phyloP scores from a whole-genome alignment of 2,113 vertebrate species.

The Oreotragus oreotragus region DNA sequence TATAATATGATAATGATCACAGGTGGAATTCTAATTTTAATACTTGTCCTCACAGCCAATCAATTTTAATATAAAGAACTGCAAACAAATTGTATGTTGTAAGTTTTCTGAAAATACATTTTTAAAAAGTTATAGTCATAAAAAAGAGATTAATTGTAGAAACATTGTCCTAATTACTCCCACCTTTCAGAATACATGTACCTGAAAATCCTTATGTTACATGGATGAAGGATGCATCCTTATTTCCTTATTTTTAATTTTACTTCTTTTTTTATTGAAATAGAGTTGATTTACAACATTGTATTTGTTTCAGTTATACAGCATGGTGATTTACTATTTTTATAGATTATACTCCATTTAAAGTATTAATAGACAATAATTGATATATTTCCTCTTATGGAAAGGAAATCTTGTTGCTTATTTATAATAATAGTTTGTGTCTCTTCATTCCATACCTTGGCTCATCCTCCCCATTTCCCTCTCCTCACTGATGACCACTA shows the following conservation, averaged over 20 bases:
- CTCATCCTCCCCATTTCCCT: not conserved
- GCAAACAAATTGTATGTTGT: not conserved
- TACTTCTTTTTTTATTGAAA: not conserved
- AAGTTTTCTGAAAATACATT: too few relatives aligned
- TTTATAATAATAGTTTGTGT: not conserved
- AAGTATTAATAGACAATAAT: not conserved
- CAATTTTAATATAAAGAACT: not conserved
- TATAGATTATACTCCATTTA: not conserved
- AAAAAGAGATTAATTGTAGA: not conserved
- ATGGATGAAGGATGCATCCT: not conserved
- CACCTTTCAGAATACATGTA: not conserved
- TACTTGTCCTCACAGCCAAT: not conserved
- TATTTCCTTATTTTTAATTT: not conserved
- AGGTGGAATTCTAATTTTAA: not conserved
- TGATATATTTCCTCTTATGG: not conserved
- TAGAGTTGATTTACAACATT: not conserved
- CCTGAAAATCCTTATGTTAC: not conserved
- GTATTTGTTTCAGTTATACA: not conserved
- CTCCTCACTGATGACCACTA: not conserved
- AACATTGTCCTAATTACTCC: not conserved
- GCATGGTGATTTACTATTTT: not conserved
- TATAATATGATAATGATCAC: not conserved
- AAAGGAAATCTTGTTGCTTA: not conserved
- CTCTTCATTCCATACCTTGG: not conserved
- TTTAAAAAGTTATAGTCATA: not conserved